Evolutionary conservation across 2,888 invertebrate species (phyloP), one percentile per base, ranked within the genome.

Genomic region (Noctua comes): DNA sequence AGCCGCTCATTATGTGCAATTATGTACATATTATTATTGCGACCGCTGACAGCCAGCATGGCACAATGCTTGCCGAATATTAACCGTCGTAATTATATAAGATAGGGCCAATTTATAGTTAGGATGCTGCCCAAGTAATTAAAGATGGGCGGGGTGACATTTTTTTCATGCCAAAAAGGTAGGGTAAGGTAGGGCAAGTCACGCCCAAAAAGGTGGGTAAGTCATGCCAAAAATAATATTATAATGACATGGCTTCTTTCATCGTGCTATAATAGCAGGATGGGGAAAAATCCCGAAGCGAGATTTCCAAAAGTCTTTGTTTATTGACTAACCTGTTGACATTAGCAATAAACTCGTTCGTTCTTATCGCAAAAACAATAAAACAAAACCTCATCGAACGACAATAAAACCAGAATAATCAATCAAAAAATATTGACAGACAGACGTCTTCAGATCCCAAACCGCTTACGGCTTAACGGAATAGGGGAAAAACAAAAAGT

Each of bases 71-170:
- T 76, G 76, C 78, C 78, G 73, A 86, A 84, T 89, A 88, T 88
- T 81, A 89, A 88, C 83, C 78, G 76, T 71, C 73, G 79, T 78
- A 86, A 87, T 88, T 84, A 87, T 77, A 79, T 80, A 86, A 85
- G 88, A 83, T 87, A 74, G 66, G 83, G 43, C 48, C 82, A 88
- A 88, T 88, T 88, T 88, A 88, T 87, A 79, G 83, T 74, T 77
- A 66, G 70, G 77, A 59, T 77, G 74, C 24, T 73, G 86, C 48
- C 84, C 76, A 81, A 82, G 78, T 59, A 51, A 80, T 36, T 57
- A 51, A 76, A 54, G 13, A 40, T 31, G 6, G 24, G 77, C 75
- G 80, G 46, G 31, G 16, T 27, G 59, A 59, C n/a, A 59, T 59
- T 59, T 57, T 59, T 59, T 16, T 27, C 24, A 24, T 13, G n/a